phyloP scores from a whole-genome alignment of 2,113 vertebrate species.

The Galbula dea region DNA sequence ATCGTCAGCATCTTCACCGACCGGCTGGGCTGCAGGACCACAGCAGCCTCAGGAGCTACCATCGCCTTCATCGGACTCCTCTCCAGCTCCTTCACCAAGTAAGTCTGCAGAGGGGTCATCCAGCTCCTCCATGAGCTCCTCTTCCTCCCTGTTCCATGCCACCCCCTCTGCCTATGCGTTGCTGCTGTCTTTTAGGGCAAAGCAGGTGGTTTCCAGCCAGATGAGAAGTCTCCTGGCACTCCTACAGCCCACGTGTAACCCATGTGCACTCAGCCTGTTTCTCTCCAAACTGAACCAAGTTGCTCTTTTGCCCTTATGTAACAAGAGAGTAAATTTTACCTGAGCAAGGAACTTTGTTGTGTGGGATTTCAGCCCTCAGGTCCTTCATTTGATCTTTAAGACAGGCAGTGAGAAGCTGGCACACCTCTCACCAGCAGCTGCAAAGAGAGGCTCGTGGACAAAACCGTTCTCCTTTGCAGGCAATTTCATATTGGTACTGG shows the following conservation, averaged over 20 bases:
- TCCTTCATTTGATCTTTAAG: not conserved
- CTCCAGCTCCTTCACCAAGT: conserved; percentile 94
- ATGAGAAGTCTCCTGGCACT: not conserved
- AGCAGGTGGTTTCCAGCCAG: not conserved
- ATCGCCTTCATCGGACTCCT: conserved; percentile 92
- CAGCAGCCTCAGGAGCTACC: conserved; percentile 85
- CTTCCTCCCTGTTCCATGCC: not conserved
- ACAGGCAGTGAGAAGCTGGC: not conserved
- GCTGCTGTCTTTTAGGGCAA: not conserved
- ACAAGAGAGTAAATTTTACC: not conserved
- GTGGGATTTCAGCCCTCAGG: not conserved
- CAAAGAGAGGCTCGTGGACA: not conserved
- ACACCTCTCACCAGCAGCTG: not conserved
- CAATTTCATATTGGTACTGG: not conserved
- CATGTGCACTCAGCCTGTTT: rapidly evolving
- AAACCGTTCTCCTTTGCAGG: not conserved
- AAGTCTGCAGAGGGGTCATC: conserved; percentile 56
- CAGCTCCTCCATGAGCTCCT: not conserved
- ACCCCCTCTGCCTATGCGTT: rapidly evolving
- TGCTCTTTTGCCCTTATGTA: not conserved
- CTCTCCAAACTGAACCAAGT: not conserved
- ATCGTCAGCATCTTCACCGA: conserved; percentile 99
- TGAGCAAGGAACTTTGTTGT: not conserved
- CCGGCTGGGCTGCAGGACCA: conserved; percentile 92
- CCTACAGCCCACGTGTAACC: not conserved